Percentiles rank a stretch among this genome's conserved stretches.
Evolutionary conservation across 2,888 invertebrate species (phyloP).

Genomic region (Pachydiplax longipennis): DNA sequence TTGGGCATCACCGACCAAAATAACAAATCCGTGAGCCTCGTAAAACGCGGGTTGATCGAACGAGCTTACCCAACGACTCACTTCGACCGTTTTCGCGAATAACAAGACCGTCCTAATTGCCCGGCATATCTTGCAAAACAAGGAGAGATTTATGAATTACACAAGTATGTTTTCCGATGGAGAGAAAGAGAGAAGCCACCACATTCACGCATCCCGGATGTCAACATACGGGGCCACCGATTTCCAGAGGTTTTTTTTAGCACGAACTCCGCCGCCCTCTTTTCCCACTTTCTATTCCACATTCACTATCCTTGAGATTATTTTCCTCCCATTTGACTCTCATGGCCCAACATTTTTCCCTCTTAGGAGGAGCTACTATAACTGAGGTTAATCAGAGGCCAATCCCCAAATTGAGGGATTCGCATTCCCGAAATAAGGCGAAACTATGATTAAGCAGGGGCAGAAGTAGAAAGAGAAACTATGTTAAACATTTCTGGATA

Average conservation of each 20-base stretch:
- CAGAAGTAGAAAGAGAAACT: too few species aligned
- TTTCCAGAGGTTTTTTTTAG: neutral
- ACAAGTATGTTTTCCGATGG: neutral
- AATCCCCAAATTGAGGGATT: too few species aligned
- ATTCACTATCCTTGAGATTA: neutral
- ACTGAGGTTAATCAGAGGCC: too few species aligned
- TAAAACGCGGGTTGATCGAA: too few species aligned
- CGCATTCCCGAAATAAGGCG: too few species aligned
- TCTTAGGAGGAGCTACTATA: neutral
- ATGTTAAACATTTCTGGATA: too few species aligned
- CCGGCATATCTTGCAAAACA: neutral
- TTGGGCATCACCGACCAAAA: too few species aligned
- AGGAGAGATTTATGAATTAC: neutral
- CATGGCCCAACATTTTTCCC: neutral
- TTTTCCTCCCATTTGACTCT: neutral
- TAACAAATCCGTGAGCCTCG: too few species aligned
- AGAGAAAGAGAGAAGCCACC: neutral
- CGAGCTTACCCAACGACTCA: too few species aligned
- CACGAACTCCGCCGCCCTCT: neutral
- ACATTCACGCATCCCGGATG: neutral
- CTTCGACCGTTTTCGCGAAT: too few species aligned
- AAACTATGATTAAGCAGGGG: too few species aligned
- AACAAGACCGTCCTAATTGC: neutral
- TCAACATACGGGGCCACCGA: neutral
- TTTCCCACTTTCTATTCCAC: neutral